Evolutionary conservation across 2,888 invertebrate species (phyloP).

Genomic region (Conomelus anceps): DNA sequence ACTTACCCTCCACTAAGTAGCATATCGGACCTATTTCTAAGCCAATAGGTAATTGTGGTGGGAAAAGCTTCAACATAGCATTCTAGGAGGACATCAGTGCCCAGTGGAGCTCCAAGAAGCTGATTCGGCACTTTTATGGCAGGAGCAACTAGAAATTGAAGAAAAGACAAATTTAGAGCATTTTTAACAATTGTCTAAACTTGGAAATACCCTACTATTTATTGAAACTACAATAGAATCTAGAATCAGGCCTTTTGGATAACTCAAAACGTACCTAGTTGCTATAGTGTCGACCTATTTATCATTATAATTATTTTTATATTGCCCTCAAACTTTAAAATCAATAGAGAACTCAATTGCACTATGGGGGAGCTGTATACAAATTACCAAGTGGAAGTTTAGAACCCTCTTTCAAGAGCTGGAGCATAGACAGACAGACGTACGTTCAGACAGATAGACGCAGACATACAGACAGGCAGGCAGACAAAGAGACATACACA

Average conservation of each 20-base stretch:
- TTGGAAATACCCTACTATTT: no score
- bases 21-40: slow-evolving; percentile 71
- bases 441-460: background rate
- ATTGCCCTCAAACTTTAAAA: no score
- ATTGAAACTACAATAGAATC: no score
- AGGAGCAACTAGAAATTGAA: slow-evolving; percentile 63
- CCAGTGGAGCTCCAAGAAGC: slow-evolving; percentile 77
- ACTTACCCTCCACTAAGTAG: slow-evolving; percentile 69
- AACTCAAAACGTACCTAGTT: no score
- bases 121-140: slow-evolving; percentile 85
- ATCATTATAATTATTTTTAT: no score
- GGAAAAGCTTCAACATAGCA: slow-evolving; percentile 88
- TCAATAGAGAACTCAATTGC: no score
- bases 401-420: no score
- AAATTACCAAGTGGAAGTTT: no score
- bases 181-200: no score
- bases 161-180: background rate
- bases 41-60: slow-evolving; percentile 69
- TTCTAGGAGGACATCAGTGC: slow-evolving; percentile 77
- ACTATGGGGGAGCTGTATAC: no score
- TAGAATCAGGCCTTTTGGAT: no score
- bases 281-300: no score
- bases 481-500: background rate
- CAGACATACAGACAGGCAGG: background rate
- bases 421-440: background rate